Evolutionary conservation across 2,797 vertebrate species (phyloP), one percentile per base, ranked within the genome.

Genomic region (Astyanax mexicanus): DNA sequence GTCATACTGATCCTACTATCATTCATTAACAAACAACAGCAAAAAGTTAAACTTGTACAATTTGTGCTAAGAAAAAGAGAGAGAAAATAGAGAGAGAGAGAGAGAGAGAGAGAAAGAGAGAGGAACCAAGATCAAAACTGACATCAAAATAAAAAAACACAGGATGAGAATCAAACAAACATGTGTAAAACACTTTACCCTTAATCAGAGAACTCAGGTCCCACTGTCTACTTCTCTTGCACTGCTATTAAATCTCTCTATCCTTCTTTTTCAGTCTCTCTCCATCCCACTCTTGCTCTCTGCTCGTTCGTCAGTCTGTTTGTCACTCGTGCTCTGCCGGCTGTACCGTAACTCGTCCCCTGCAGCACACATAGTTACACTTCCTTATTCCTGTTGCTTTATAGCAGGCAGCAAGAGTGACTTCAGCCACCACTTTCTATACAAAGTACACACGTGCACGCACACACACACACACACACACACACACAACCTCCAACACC

Each of bases 331-430:
- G 10, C 13, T 21, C 27, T 2, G 35, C 40, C 44, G 37, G 60
- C 27, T 64, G 37, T 5, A 15, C 44, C 15, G 3, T 0, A 62
- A 29, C 9, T 19, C 52, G 21, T 66, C 54, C 27, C 71, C 44
- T 72, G 7, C 19, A 58, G 81, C 64, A 76, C 72, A 86, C 83
- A 91, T 88, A 91, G 91, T 90, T 83, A 6, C 82, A 90, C 90
- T 93, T 93, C 92, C 92, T 92, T 84, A 89, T 93, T 92, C 81
- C 15, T 60, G 15, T 40, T 21, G 40, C 21, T 0, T 61, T 65
- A 3, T 15, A 45, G 62, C 23, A 15, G 17, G 32, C 55, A 58
- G 80, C 44, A 69, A 54, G n/a, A 69, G 69, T 37, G 66, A 69
- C 77, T 80, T 60, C 82, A 84, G 47, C 49, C 47, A 49, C 47